These are phyloP conservation scores for Drosophila barbarae DNA, from an alignment of 2,888 invertebrate genomes.

Conservation along the genomic window DNA sequence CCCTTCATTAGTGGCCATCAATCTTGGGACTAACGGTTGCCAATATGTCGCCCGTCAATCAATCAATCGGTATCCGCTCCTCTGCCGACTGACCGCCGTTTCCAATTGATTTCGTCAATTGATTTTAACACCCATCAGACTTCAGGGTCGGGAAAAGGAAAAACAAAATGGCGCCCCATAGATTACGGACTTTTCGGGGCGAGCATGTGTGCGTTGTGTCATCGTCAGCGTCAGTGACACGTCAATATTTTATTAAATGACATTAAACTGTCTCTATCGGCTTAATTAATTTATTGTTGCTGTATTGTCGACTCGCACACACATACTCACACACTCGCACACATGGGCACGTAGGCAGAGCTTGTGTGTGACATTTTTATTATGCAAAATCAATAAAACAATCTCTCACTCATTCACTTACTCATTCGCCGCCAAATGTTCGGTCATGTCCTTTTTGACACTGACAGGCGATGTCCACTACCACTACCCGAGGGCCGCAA, in stretches of 20 bases:
- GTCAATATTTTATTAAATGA: constrained; percentile 79
- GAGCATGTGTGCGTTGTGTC: constrained; percentile 49
- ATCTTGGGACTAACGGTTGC: constrained; percentile 51
- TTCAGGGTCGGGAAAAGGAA: constrained; percentile 53
- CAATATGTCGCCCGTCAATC: constrained; percentile 77
- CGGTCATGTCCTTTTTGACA: constrained; percentile 77
- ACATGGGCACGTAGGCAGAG: constrained; percentile 25
- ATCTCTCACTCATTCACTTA: constrained; percentile 63
- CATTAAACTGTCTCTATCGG: constrained; percentile 80
- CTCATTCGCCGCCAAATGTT: constrained; percentile 57
- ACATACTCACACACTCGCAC: constrained; percentile 7
- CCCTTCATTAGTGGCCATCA: constrained; percentile 51
- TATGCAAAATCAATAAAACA: constrained; percentile 77
- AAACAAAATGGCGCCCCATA: constrained; percentile 66
- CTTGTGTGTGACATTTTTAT: constrained; percentile 76
- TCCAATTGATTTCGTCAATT: constrained; percentile 79
- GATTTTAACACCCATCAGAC: constrained; percentile 77
- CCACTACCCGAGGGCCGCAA: constrained; percentile 41
- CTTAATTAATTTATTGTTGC: constrained; percentile 80
- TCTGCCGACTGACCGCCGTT: constrained; percentile 68
- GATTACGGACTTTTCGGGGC: constrained; percentile 26
- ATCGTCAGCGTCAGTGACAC: constrained; percentile 74
- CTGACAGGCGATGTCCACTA: constrained; percentile 60
- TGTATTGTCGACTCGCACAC: constrained; percentile 63
- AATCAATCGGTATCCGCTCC: constrained; percentile 71